Conservation (phyloP, 2,797 vertebrate genomes). For the Tokudaia muenninki region DNA sequence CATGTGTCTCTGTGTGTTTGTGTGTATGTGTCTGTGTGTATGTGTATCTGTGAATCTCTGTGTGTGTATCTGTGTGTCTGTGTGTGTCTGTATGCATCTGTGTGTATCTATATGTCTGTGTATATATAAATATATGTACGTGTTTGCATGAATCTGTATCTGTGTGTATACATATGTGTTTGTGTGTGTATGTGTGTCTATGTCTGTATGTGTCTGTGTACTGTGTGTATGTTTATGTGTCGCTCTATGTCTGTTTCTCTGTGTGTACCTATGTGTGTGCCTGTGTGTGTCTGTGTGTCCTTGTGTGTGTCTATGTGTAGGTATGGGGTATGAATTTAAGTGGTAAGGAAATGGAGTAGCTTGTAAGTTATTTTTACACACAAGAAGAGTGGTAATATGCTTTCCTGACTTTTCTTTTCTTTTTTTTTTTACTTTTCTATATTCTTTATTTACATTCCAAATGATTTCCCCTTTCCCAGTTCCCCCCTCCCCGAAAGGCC, state of each 20-base stretch:
- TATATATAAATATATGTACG: background rate
- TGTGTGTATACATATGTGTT: background rate
- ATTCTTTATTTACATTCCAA: too few species aligned
- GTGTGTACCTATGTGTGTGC: too few species aligned
- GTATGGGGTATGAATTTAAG: background rate
- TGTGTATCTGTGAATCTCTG: background rate
- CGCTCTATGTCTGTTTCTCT: too few species aligned
- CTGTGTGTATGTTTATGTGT: too few species aligned
- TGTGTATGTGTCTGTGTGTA: background rate
- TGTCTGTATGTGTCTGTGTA: background rate
- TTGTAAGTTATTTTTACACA: conserved; percentile 61
- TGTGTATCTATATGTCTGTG: background rate
- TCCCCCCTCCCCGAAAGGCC: too few species aligned
- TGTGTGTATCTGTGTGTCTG: background rate
- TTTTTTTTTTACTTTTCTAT: too few species aligned
- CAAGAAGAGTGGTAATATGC: background rate
- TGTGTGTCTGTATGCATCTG: background rate
- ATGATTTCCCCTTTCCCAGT: too few species aligned
- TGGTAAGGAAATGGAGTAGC: conserved; percentile 9
- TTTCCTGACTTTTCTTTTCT: too few species aligned
- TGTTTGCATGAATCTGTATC: background rate
- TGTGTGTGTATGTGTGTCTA: background rate
- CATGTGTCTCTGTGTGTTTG: background rate
- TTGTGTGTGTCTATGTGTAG: background rate
- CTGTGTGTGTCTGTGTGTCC: too few species aligned